Conservation (phyloP, 2,113 vertebrate genomes). For the Hassar affinis region DNA sequence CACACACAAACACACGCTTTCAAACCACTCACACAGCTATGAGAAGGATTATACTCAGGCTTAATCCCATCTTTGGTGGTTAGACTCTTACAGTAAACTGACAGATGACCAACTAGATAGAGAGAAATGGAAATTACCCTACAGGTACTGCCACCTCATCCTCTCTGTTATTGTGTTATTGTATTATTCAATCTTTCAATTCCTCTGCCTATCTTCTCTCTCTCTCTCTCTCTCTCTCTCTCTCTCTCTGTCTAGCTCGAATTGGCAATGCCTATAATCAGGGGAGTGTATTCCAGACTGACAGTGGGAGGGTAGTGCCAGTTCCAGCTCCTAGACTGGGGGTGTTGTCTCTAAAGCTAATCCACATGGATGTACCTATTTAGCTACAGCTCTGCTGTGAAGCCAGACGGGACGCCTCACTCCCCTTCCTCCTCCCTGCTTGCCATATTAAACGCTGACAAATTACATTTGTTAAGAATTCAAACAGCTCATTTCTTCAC, state of each 20-base stretch:
- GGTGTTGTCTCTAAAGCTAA: conserved; percentile 56
- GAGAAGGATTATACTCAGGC: conserved; percentile 48
- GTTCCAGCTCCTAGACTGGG: conserved; percentile 40
- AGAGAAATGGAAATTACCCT: conserved; percentile 39
- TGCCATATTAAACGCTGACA: conserved; percentile 60
- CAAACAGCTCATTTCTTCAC: conserved; percentile 59
- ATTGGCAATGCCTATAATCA: conserved; percentile 57
- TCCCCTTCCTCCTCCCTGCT: conserved; percentile 43
- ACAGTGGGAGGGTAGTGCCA: conserved; percentile 40
- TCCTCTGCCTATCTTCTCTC: not conserved
- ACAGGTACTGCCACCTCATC: conserved; percentile 15
- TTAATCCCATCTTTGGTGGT: conserved; percentile 50
- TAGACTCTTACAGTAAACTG: conserved; percentile 46
- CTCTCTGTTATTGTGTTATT: conserved; percentile 8
- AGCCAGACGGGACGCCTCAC: conserved; percentile 23
- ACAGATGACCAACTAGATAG: conserved; percentile 50
- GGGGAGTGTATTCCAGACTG: conserved; percentile 44
- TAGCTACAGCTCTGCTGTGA: conserved; percentile 47
- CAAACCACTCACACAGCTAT: conserved; percentile 29
- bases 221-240: not conserved
- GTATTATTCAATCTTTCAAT: conserved; percentile 19
- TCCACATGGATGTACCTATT: conserved; percentile 59
- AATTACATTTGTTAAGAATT: conserved; percentile 62
- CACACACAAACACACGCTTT: conserved; percentile 26
- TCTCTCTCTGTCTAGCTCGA: conserved; percentile 48